Evolutionary conservation across 2,888 invertebrate species (phyloP), one percentile per base, ranked within the genome.

Genomic region (Aphrophora alni): DNA sequence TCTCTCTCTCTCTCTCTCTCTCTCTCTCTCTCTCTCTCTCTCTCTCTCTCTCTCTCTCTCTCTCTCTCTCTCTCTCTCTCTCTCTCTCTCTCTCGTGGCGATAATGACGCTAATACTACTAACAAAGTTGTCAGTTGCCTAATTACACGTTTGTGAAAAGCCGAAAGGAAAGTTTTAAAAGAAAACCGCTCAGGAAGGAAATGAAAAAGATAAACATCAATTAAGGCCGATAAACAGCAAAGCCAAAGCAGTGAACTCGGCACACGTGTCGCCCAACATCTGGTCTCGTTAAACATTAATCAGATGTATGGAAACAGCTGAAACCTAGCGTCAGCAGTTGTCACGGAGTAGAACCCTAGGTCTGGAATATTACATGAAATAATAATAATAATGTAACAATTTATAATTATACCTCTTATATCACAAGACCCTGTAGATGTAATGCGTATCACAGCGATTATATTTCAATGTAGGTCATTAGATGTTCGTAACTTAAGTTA

Each of bases 1-100:
- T 68, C 68, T 68, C 68, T 68, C 68, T 68, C 24, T 24, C 68
- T 68, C 68, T 68, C 68, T 68, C 68, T 68, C 68, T 68, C 24
- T 24, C 68, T 68, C 68, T 68, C 68, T 68, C 68, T 68, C 68
- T n/a, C 24, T 24, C n/a, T n/a, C n/a, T n/a, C n/a, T n/a, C n/a
- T 44, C 44, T 44, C 44, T 44, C 44, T 44, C 44, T 44, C 44
- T 44, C 44, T 44, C 44, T 44, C 44, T 44, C 44, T 44, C 44
- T 44, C 44, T 44, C 44, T 44, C 44, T 44, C 44, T 44, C 44
- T 44, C 44, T 44, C 68, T 68, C 68, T 68, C 68, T 68, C 68
- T 68, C 68, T 68, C 68, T 68, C 68, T 68, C 14, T 8, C 68
- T 68, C 68, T 68, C 68, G 4, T 14, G 4, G 5, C 12, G 4